These are phyloP conservation scores for Pteropus alecto DNA, from an alignment of 2,113 vertebrate species.

Conservation along the genomic window DNA sequence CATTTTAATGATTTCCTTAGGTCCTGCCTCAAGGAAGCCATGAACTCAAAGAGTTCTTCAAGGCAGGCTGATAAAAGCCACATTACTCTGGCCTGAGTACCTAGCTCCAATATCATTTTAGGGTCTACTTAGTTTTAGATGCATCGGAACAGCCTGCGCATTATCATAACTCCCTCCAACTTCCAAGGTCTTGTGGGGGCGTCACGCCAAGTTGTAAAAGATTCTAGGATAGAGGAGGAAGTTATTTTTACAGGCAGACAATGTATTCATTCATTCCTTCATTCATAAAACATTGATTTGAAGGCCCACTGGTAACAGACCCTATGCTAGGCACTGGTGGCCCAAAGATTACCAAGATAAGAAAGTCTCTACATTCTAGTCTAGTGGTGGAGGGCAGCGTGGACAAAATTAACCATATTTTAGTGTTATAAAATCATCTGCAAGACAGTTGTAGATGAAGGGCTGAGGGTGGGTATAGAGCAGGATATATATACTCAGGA, in stretches of 20 bases:
- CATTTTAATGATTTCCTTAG: background rate
- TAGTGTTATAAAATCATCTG: background rate
- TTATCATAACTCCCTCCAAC: slow-evolving; percentile 54
- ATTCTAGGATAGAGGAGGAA: slow-evolving; percentile 43
- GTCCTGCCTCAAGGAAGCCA: background rate
- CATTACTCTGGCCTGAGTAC: background rate
- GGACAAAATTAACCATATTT: background rate
- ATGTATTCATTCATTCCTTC: slow-evolving; percentile 45
- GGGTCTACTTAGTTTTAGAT: background rate
- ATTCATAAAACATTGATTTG: slow-evolving; percentile 42
- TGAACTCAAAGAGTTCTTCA: background rate
- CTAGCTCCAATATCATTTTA: background rate
- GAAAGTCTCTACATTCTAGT: background rate
- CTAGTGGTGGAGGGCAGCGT: background rate
- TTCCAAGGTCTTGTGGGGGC: slow-evolving; percentile 53
- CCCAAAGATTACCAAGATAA: background rate
- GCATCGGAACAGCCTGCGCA: slow-evolving; percentile 6
- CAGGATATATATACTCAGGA: background rate
- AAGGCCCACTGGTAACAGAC: background rate
- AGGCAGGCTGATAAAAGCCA: background rate
- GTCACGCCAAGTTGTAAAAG: slow-evolving; percentile 56
- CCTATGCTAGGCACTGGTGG: background rate
- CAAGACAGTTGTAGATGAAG: background rate
- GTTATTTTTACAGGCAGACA: slow-evolving; percentile 59
- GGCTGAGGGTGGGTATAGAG: background rate